Percentiles rank a stretch among this genome's conserved stretches.
These are phyloP conservation scores for Rhinoptilus africanus DNA, from an alignment of 2,113 vertebrate species.

Conservation along the genomic window DNA sequence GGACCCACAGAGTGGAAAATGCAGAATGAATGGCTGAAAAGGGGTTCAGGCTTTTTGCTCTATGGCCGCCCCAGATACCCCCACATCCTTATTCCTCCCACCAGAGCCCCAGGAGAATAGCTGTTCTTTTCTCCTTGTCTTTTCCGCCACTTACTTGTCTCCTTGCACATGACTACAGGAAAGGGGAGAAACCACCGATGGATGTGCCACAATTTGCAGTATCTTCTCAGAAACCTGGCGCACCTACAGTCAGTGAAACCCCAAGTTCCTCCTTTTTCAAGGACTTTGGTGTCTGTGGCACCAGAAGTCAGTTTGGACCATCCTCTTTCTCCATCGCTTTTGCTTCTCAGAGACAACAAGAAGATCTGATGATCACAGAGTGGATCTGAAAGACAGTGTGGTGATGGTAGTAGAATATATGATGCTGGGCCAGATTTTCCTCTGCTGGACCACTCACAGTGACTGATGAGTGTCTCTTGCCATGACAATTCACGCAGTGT, in stretches of 20 bases:
- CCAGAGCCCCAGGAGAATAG: not conserved
- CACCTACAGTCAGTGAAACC: not conserved
- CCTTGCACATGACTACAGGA: not conserved
- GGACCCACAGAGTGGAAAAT: conserved; percentile 24
- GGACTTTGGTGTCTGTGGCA: not conserved
- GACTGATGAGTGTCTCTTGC: not conserved
- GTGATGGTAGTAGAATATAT: not conserved
- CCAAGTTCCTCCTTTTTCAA: not conserved
- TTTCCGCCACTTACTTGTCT: not conserved
- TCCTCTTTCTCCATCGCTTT: not conserved
- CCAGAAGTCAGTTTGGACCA: not conserved
- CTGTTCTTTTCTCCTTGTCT: not conserved
- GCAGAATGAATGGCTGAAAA: not conserved
- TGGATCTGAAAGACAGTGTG: not conserved
- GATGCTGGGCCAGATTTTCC: not conserved
- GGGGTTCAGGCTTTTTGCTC: not conserved
- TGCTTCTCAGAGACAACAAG: not conserved
- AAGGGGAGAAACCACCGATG: not conserved
- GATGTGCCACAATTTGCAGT: not conserved
- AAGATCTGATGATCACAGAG: not conserved
- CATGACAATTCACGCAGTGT: not conserved
- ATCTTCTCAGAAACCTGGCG: conserved; percentile 70
- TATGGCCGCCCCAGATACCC: not conserved
- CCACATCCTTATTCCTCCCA: not conserved
- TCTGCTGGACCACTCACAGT: not conserved